A percentile compares a stretch with the other conserved stretches of the same genome.
Conservation (phyloP, 2,888 invertebrate species). For the Pharmacophagus antenor region DNA sequence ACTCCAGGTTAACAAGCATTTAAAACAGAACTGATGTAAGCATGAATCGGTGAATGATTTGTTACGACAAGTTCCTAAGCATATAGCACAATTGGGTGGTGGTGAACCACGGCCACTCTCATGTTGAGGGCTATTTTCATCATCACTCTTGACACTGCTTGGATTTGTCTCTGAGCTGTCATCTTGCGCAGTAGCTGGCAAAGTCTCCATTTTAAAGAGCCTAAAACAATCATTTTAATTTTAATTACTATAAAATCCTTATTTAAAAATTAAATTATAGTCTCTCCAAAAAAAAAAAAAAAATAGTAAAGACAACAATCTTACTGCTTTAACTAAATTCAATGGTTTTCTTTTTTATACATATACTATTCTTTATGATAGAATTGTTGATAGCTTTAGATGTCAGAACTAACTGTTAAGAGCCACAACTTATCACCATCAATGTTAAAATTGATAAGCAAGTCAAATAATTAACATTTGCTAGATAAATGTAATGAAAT, state of each 20-base stretch:
- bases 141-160: conserved; percentile 73
- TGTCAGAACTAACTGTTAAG: too few species aligned
- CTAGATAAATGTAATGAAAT: background rate
- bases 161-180: conserved; percentile 66
- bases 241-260: too few species aligned
- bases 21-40: conserved; percentile 96
- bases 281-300: background rate
- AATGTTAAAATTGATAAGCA: background rate
- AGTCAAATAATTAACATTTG: background rate
- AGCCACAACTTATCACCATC: too few species aligned
- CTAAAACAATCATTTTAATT: conserved; percentile 35
- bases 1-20: conserved; percentile 95
- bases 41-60: conserved; percentile 96
- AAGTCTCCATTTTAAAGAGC: conserved; percentile 53
- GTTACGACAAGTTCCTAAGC: conserved; percentile 91
- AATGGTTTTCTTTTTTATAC: too few species aligned
- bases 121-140: conserved; percentile 69
- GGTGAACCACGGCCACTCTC: conserved; percentile 81
- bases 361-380: too few species aligned
- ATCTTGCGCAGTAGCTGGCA: conserved; percentile 53
- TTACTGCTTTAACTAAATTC: too few species aligned
- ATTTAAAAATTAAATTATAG: background rate
- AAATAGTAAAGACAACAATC: too few species aligned
- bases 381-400: too few species aligned
- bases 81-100: conserved; percentile 95